A percentile compares a stretch with the other conserved stretches of the same genome.
Conservation (phyloP, 2,888 invertebrate species). For the Mechanitis messenoides region DNA sequence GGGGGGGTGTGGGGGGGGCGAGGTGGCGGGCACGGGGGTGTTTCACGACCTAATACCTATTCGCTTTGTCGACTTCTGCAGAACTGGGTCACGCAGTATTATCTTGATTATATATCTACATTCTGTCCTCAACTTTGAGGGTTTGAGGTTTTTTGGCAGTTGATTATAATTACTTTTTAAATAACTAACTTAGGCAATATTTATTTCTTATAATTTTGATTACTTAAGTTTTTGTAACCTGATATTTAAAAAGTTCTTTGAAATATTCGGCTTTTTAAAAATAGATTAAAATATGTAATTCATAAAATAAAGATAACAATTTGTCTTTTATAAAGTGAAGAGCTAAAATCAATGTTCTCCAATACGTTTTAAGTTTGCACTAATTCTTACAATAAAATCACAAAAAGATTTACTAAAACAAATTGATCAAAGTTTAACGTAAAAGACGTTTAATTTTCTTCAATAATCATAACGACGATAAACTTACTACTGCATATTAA, state of each 20-base stretch:
- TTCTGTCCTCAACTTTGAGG: background rate
- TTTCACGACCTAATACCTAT: conserved; percentile 31
- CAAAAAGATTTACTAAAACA: too few species aligned
- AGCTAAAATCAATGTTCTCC: too few species aligned
- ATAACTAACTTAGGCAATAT: background rate
- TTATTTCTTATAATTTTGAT: too few species aligned
- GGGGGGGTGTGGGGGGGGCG: conserved; percentile 36
- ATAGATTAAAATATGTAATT: too few species aligned
- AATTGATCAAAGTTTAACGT: too few species aligned
- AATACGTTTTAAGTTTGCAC: too few species aligned
- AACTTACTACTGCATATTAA: conserved; percentile 3
- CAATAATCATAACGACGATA: too few species aligned
- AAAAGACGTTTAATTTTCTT: too few species aligned
- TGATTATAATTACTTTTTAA: background rate
- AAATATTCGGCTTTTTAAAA: background rate
- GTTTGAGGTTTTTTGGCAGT: background rate
- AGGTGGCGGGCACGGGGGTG: conserved; percentile 22
- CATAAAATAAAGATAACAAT: too few species aligned
- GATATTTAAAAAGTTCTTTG: conserved; percentile 1
- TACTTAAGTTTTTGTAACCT: background rate
- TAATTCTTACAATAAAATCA: too few species aligned
- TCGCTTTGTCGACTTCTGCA: conserved; percentile 24
- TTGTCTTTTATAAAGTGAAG: too few species aligned
- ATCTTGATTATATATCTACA: conserved; percentile 16
- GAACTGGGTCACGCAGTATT: conserved; percentile 29